A percentile compares a stretch with the other conserved stretches of the same genome.
These are phyloP conservation scores for Atlantisia rogersi DNA, from an alignment of 2,113 vertebrate species.

Conservation along the genomic window DNA sequence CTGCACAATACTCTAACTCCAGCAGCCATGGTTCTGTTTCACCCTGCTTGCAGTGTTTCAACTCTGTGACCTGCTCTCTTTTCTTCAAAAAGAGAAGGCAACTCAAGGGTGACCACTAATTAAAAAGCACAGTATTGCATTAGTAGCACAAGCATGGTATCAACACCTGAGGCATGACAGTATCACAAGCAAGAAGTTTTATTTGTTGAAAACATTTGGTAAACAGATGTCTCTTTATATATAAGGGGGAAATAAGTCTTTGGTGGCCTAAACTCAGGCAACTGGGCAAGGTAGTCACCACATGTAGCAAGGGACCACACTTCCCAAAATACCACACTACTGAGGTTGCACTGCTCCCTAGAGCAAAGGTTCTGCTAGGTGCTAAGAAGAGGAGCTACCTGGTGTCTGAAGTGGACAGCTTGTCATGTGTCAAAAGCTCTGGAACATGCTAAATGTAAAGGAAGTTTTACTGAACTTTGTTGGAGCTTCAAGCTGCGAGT, in stretches of 20 bases:
- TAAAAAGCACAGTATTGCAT: neutral
- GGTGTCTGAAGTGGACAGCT: neutral
- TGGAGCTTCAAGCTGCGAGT: neutral
- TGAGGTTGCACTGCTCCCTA: neutral
- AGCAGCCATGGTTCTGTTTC: neutral
- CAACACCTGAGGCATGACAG: neutral
- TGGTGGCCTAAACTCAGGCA: neutral
- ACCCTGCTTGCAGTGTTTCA: neutral
- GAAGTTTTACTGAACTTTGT: neutral
- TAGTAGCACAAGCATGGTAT: neutral
- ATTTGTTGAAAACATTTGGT: neutral
- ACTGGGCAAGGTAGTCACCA: neutral
- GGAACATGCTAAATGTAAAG: rapidly evolving
- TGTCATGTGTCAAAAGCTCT: neutral
- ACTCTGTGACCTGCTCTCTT: neutral
- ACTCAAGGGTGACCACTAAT: neutral
- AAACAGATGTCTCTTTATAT: too few species aligned
- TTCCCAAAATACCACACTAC: neutral
- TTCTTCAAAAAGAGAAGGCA: neutral
- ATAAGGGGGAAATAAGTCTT: neutral
- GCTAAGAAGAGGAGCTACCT: neutral
- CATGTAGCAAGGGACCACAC: neutral
- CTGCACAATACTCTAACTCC: neutral
- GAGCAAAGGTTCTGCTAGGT: neutral
- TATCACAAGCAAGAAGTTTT: neutral